Base-by-base conservation (phyloP, 2,888 invertebrate genomes). In the Microchrysa polita region DNA sequence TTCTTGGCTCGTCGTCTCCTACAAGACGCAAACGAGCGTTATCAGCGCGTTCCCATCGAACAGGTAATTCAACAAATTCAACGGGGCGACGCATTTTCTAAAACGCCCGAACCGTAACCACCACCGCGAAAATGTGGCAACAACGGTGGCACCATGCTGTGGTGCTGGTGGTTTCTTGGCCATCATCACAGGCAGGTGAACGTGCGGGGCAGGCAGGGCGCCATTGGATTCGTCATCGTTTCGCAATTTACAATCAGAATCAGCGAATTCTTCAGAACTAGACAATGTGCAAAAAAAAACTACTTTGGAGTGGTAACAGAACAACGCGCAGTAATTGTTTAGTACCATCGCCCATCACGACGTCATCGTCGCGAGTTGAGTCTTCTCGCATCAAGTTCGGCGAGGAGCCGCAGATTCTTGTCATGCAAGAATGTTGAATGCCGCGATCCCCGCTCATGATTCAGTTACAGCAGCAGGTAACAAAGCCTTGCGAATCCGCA, bases 51-150 rank as follows among this genome's bases (percentile, higher is more conserved):
- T 34, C 27, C 27, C 22, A 55, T 18, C 65, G 12, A 65, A 65
- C 48, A 34, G 65, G 65, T 48, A 65, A 44, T 2, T 48, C 18
- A 44, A 22, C 23, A 40, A 65, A 44, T 2, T 48, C 18, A 44
- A 22, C 23, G 61, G 22, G 22, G 48, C 48, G 48, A n/a, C 48
- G 48, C 14, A 65, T 34, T 65, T 16, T 20, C 2, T 20, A 55
- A 55, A 20, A 18, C 55, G 55, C 40, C 16, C 61, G 40, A 34
- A 59, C 59, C 23, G 42, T 40, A 40, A 40, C n/a, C 44, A 20
- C 5, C 55, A 14, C 10, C n/a, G 65, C 65, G 34, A 65, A 65
- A 65, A 65, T 65, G 22, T 65, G 65, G 65, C 65, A 65, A n/a
- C n/a, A n/a, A 65, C 65, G 44, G 27, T 18, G 65, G 20, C 65